phyloP scores from a whole-genome alignment of 2,888 invertebrate genomes.

The Drosophila pegasa region DNA sequence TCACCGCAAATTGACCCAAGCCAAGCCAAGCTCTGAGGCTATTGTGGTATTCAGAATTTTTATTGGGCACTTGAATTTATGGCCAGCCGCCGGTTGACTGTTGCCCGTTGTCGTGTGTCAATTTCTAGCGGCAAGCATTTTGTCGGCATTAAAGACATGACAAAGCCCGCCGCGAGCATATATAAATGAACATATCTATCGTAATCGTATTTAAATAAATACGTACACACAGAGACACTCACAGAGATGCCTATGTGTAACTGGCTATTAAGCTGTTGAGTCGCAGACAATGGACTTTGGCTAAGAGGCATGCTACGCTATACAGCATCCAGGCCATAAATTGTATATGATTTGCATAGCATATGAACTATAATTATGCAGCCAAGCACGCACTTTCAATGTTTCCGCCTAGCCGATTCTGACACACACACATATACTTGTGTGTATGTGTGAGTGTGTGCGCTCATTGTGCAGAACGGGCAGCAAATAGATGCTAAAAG shows the following conservation, averaged over 20 bases:
- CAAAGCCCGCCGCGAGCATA: constrained; percentile 52
- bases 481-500: constrained; percentile 61
- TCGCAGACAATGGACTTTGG: constrained; percentile 32
- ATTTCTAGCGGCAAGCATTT: constrained; percentile 49
- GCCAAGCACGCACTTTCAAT: constrained; percentile 34
- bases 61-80: constrained; percentile 77
- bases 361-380: constrained; percentile 28
- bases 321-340: constrained; percentile 32
- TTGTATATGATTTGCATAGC: constrained; percentile 20
- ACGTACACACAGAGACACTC: constrained; percentile 5
- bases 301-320: constrained; percentile 24
- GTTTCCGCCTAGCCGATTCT: constrained; percentile 35
- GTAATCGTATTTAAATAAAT: constrained; percentile 25
- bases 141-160: constrained; percentile 54
- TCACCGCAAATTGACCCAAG: constrained; percentile 55
- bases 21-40: constrained; percentile 24
- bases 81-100: constrained; percentile 49
- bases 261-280: constrained; percentile 46
- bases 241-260: constrained; percentile 13
- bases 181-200: constrained; percentile 27
- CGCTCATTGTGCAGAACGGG: constrained; percentile 30
- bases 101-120: constrained; percentile 64
- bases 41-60: constrained; percentile 69
- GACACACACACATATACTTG: background rate
- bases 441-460: constrained; percentile 7